phyloP scores from a whole-genome alignment of 2,113 vertebrate species.

The Gavialis gangeticus region DNA sequence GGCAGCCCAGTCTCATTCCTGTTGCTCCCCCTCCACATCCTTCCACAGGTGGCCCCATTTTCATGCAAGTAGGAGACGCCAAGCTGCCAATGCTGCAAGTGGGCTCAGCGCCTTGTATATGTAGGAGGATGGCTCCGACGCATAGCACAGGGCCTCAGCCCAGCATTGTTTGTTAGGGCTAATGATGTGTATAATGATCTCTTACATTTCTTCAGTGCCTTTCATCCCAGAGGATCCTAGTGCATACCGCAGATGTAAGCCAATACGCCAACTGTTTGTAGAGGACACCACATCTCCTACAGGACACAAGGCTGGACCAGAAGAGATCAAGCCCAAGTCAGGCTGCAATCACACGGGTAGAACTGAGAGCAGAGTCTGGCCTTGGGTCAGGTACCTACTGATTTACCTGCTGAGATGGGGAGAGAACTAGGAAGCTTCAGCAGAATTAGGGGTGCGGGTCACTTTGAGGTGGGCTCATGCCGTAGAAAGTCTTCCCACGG shows the following conservation, averaged over 20 bases:
- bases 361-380: not conserved
- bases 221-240: constrained; percentile 31
- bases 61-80: rapidly evolving
- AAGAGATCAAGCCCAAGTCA: not conserved
- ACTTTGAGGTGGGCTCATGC: not conserved
- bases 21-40: rapidly evolving
- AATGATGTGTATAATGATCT: not conserved
- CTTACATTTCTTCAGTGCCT: constrained; percentile 37
- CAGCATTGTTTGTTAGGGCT: rapidly evolving
- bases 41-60: rapidly evolving
- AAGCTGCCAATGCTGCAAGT: not conserved
- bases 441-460: not conserved
- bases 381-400: not conserved
- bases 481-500: not conserved
- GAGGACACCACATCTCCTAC: not conserved
- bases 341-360: not conserved
- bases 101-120: rapidly evolving
- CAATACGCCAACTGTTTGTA: constrained; percentile 18
- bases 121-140: not conserved
- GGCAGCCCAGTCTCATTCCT: not conserved
- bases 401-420: not conserved
- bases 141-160: not conserved
- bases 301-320: not conserved
- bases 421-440: not conserved
- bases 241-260: not conserved